Evolutionary conservation across 2,113 vertebrate genomes (phyloP).

Genomic region (Anoura caudifer): DNA sequence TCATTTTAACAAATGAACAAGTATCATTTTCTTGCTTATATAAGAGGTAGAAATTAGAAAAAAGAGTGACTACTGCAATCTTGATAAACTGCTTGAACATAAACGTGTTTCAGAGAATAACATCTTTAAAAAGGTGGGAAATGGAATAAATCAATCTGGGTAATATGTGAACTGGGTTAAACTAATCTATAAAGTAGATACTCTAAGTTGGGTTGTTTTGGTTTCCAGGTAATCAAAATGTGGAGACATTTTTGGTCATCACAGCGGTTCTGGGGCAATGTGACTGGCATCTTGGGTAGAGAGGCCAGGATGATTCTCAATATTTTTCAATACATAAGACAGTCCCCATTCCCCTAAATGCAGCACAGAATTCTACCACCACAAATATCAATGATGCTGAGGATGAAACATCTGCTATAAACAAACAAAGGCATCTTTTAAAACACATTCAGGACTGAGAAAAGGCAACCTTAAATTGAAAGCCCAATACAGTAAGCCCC

Average conservation of each 20-base stretch:
- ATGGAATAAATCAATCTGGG: background rate
- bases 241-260: background rate
- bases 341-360: background rate
- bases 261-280: background rate
- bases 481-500: background rate
- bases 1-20: background rate
- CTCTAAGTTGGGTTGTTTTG: background rate
- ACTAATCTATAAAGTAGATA: background rate
- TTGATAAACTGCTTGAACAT: background rate
- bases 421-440: background rate
- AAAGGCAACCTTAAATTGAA: background rate
- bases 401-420: background rate
- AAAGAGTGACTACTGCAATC: background rate
- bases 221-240: background rate
- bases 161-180: background rate
- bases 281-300: background rate
- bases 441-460: background rate
- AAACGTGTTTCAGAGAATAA: background rate
- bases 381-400: background rate
- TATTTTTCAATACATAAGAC: background rate
- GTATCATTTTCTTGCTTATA: background rate
- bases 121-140: background rate
- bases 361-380: background rate
- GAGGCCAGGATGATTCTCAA: background rate
- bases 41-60: background rate